Conservation (phyloP, 1,140 invertebrate species). For the Drosophila lini region DNA sequence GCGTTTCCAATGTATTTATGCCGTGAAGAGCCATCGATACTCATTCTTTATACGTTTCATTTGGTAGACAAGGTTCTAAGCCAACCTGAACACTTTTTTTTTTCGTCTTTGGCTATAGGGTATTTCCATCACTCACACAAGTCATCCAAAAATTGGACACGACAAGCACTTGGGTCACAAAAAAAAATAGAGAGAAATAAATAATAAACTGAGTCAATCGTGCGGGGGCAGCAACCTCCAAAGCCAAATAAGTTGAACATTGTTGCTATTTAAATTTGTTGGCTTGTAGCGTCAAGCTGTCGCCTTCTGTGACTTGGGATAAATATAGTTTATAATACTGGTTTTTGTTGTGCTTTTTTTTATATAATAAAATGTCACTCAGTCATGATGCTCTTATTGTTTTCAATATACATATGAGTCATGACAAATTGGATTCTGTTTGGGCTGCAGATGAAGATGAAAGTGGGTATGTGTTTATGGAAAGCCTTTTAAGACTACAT, state of each 20-base stretch:
- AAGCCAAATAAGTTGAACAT: constrained; percentile 59
- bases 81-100: background rate
- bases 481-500: constrained; percentile 5
- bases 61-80: background rate
- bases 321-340: constrained; percentile 34
- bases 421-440: constrained; percentile 48
- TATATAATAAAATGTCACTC: constrained; percentile 39
- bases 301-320: constrained; percentile 18
- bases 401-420: constrained; percentile 49
- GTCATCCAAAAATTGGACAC: constrained; percentile 29
- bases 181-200: constrained; percentile 9
- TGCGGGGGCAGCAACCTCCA: constrained; percentile 75
- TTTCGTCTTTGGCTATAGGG: constrained; percentile 1
- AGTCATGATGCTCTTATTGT: constrained; percentile 44
- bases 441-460: background rate
- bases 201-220: constrained; percentile 47
- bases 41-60: constrained; percentile 6
- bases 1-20: constrained; percentile 41
- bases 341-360: constrained; percentile 3
- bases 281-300: constrained; percentile 22
- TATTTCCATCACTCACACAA: constrained; percentile 28
- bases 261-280: constrained; percentile 36
- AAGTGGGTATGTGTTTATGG: background rate
- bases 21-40: constrained; percentile 9
- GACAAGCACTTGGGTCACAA: constrained; percentile 19